A percentile compares a stretch with the other conserved stretches of the same genome.
Conservation (phyloP, 1,140 invertebrate genomes). For the Venustaconcha ellipsiformis region DNA sequence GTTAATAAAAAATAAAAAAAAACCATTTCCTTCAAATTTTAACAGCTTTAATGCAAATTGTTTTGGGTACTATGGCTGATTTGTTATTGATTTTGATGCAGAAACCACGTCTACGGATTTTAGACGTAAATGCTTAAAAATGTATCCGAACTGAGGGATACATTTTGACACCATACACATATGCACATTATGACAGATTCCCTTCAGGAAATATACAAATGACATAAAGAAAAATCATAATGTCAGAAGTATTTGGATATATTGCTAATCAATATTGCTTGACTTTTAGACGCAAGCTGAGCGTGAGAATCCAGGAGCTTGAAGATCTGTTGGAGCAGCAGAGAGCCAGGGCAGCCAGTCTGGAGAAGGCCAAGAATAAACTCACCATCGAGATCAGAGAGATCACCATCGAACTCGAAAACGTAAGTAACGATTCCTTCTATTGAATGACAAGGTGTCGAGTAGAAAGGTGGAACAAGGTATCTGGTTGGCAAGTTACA, state of each 20-base stretch:
- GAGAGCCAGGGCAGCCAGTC: constrained; percentile 52
- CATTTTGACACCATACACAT: background rate
- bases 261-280: background rate
- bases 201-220: background rate
- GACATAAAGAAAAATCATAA: background rate
- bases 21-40: too few species aligned
- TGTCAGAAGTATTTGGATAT: background rate
- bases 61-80: too few species aligned
- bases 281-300: constrained; percentile 61
- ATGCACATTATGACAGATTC: background rate
- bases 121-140: too few species aligned
- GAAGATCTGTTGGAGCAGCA: constrained; percentile 61
- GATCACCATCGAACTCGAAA: constrained; percentile 67
- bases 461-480: too few species aligned
- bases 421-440: constrained; percentile 49
- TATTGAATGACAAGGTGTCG: too few species aligned
- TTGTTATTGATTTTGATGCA: too few species aligned
- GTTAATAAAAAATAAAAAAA: too few species aligned
- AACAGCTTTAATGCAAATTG: too few species aligned
- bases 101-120: too few species aligned
- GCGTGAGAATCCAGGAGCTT: constrained; percentile 62
- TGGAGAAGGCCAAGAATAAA: constrained; percentile 67
- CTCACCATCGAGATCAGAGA: constrained; percentile 66
- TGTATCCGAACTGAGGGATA: background rate
- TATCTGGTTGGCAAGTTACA: too few species aligned